Conservation (phyloP, 37 sponge, comb jelly and placozoan genomes). For the Theonella swinhoei region DNA sequence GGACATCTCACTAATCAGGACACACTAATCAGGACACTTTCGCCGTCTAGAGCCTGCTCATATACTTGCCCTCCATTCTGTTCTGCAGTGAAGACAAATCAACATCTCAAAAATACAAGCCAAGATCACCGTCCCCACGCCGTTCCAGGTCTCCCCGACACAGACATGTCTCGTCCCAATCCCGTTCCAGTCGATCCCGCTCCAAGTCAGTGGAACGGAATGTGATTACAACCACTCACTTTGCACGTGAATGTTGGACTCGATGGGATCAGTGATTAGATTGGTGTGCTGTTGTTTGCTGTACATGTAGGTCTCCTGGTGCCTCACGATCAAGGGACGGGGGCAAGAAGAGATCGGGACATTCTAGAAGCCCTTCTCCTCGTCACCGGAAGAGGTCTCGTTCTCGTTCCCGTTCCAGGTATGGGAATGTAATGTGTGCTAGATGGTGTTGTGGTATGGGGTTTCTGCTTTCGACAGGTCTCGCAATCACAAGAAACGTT, state of each 20-base stretch:
- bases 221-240: not conserved
- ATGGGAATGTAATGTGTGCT: too few species aligned
- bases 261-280: too few species aligned
- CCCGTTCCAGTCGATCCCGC: conserved; percentile 1
- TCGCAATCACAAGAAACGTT: not conserved
- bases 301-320: too few species aligned
- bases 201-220: conserved; percentile 31
- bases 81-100: not conserved
- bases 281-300: too few species aligned
- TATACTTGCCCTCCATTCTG: conserved; percentile 1
- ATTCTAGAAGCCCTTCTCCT: not conserved
- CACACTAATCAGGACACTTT: too few species aligned
- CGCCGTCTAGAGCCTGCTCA: too few species aligned
- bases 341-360: too few species aligned
- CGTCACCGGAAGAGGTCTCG: not conserved
- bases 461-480: too few species aligned
- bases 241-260: too few species aligned
- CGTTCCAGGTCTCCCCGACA: conserved; percentile 28
- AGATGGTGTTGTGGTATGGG: too few species aligned
- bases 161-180: not conserved
- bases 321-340: too few species aligned
- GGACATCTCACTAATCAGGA: too few species aligned
- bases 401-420: conserved; percentile 39
- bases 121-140: not conserved
- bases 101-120: not conserved